Percentiles rank a stretch among this genome's conserved stretches.
Evolutionary conservation across 23 tunicate species (phyloP).

Genomic region (Styela clava): DNA sequence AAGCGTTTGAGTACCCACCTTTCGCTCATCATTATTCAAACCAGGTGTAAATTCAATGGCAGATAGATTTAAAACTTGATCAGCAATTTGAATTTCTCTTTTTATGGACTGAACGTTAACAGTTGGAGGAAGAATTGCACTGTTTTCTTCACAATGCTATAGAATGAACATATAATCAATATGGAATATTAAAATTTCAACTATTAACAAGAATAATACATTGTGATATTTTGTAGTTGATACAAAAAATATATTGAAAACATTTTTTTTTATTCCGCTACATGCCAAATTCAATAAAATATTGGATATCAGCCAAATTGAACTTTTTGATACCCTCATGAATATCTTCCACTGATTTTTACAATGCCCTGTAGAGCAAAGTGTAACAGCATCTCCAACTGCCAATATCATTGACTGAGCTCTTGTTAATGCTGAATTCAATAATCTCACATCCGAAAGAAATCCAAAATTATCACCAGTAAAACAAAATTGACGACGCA

Average conservation of each 20-base stretch:
- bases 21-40: neutral
- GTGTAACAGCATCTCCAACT: constrained; percentile 55
- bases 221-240: no score
- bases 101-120: neutral
- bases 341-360: constrained; percentile 32
- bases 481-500: constrained; percentile 23
- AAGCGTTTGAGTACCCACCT: no score
- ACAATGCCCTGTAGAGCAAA: constrained; percentile 63
- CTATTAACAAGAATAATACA: no score
- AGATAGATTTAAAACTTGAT: neutral
- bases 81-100: constrained; percentile 15
- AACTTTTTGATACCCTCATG: constrained; percentile 17
- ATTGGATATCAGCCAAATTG: no score
- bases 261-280: no score
- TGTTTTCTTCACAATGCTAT: constrained; percentile 26
- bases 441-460: constrained; percentile 38
- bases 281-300: no score
- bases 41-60: constrained; percentile 38
- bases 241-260: no score
- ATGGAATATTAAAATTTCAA: no score
- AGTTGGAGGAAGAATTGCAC: neutral
- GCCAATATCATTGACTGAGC: constrained; percentile 37
- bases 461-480: constrained; percentile 54
- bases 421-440: constrained; percentile 53
- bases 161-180: neutral